These are phyloP conservation scores for Tenebrio molitor DNA, from an alignment of 1,140 invertebrate genomes.

Conservation along the genomic window DNA sequence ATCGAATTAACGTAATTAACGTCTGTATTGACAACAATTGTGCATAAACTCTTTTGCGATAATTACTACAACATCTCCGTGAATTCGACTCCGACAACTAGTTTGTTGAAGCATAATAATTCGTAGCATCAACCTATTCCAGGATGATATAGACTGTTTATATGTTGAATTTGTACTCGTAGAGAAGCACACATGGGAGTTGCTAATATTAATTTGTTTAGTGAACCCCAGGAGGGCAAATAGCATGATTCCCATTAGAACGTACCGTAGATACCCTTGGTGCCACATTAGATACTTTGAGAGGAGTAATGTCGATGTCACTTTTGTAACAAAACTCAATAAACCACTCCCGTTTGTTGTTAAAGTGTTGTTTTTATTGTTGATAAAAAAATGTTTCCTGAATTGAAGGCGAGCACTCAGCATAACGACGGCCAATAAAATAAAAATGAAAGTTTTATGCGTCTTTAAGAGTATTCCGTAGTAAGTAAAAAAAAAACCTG, in stretches of 20 bases:
- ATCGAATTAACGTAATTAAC: too few relatives aligned
- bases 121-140: constrained; percentile 24
- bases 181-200: constrained; percentile 29
- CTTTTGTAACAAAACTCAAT: constrained; percentile 33
- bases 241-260: constrained; percentile 24
- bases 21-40: too few relatives aligned
- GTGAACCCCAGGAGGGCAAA: constrained; percentile 28
- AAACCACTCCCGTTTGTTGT: constrained; percentile 21
- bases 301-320: constrained; percentile 11
- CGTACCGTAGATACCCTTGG: constrained; percentile 16
- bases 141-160: constrained; percentile 32
- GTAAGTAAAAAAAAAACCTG: constrained; percentile 50
- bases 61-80: too few relatives aligned
- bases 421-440: constrained; percentile 22
- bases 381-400: neutral
- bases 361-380: constrained; percentile 1
- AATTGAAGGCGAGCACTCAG: neutral
- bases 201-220: constrained; percentile 37
- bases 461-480: neutral
- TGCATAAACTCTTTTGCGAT: too few relatives aligned
- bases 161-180: constrained; percentile 37
- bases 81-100: constrained; percentile 12
- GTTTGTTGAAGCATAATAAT: constrained; percentile 13
- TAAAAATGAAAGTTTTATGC: constrained; percentile 35
- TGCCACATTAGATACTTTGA: constrained; percentile 17